Conservation (phyloP, 1,140 invertebrate species). For the Zaprionus camerounensis region DNA sequence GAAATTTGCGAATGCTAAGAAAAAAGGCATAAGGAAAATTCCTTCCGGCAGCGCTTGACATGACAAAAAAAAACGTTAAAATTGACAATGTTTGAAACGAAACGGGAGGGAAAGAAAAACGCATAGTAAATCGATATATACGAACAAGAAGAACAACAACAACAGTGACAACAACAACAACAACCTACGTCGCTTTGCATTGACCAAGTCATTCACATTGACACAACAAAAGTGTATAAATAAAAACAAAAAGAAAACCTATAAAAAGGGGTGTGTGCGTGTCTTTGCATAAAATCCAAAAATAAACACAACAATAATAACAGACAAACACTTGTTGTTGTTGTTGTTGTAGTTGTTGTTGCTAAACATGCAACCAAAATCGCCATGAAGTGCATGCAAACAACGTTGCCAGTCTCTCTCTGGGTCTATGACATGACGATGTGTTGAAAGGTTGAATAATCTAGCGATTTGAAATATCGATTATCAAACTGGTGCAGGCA, state of each 20-base stretch:
- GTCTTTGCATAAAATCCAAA: slow-evolving; percentile 40
- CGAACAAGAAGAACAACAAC: slow-evolving; percentile 16
- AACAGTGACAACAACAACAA: slow-evolving; percentile 6
- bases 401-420: slow-evolving; percentile 13
- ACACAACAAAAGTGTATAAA: slow-evolving; percentile 26
- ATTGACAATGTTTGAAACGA: slow-evolving; percentile 15
- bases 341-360: background rate
- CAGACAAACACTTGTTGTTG: slow-evolving; percentile 62
- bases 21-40: slow-evolving; percentile 51
- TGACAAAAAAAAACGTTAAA: slow-evolving; percentile 11
- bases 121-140: slow-evolving; percentile 48
- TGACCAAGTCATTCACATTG: slow-evolving; percentile 50
- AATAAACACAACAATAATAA: slow-evolving; percentile 53
- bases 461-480: slow-evolving; percentile 11
- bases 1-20: slow-evolving; percentile 19
- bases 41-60: slow-evolving; percentile 51
- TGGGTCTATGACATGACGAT: slow-evolving; percentile 14
- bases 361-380: slow-evolving; percentile 39
- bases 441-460: slow-evolving; percentile 25
- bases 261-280: slow-evolving; percentile 41
- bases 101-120: slow-evolving; percentile 19
- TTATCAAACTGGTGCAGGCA: slow-evolving; percentile 9
- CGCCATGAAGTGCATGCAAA: slow-evolving; percentile 41
- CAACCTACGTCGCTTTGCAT: slow-evolving; percentile 24
- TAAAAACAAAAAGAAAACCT: background rate